Evolutionary conservation across 2,113 vertebrate species (phyloP), one percentile per base, ranked within the genome.

Genomic region (Haliaeetus leucogaster): DNA sequence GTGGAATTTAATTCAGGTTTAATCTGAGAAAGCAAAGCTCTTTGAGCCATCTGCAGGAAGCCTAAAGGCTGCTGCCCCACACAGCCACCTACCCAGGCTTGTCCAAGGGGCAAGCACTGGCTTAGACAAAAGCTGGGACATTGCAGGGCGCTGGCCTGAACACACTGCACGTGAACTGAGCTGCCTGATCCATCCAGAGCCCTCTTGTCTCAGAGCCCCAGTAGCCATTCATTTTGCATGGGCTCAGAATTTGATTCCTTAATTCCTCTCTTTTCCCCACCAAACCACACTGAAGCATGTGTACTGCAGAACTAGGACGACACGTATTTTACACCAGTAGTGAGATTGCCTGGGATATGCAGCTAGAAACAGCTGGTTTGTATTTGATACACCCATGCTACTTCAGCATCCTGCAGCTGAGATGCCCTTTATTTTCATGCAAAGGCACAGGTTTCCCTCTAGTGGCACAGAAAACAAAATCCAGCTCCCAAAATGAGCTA

Each of bases 391-490:
- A 47, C 12, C n/a, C 61, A 3, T 4, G 55, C 56, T 10, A 7
- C 4, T 14, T 48, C 86, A 83, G 66, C 74, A 34, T 40, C 71
- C n/a, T 19, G 59, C 65, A 42, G 61, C 58, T 7, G 43, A 73
- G 53, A 32, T 4, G 38, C 40, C 36, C 43, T 63, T 19, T 4
- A 7, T 9, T n/a, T 65, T 19, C 83, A 90, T 80, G 92, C 63
- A 50, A 71, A 96, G 93, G 77, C 40, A 21, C 81, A 96, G 90
- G 96, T 66, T 96, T 97, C 98, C 98, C 98, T 97, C 98, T 98
- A 92, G 98, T 67, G 98, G 98, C 82, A 20, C 16, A 82, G 88
- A 78, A 92, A 10, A 1, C 45, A 91, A 93, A 98, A 59, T 73
- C 91, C 97, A 98, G n/a, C 72, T 82, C 53, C 61, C 62, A 55